Evolutionary conservation across 2,888 invertebrate genomes (phyloP), one percentile per base, ranked within the genome.

Genomic region (Xylocampa areola): DNA sequence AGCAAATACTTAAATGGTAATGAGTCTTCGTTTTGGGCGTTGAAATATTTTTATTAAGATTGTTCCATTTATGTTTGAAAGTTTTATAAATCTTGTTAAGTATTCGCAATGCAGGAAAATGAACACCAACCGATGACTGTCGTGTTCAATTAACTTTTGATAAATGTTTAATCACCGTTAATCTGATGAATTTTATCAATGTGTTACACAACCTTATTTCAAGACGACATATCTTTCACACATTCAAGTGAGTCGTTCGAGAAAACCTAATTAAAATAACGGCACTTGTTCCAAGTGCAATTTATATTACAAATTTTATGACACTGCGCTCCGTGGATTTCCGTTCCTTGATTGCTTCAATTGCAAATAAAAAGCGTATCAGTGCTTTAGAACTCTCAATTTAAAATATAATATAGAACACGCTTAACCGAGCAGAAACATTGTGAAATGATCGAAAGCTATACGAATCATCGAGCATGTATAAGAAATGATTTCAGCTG

Each of bases 221-320:
- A 41, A 16, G 23, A 25, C 48, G 68, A 73, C 62, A 44, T 60
- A 65, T 72, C 44, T 77, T 81, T 68, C 67, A 67, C 65, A 62
- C 51, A 11, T 27, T 40, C 8, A 32, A 30, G 48, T 62, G 57
- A 70, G 72, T 62, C 70, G 72, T 68, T 76, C 67, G 80, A 82
- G 87, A 85, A 85, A 89, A 80, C 80, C 81, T 77, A 76, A 83
- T 88, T 82, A 76, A 79, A 74, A 67, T 84, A 86, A 79, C 85
- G 80, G 85, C 82, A 73, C 73, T 58, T 64, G 58, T 73, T 66
- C n/a, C 64, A 82, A 78, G 68, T 82, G 74, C 77, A 81, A 81
- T 82, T 84, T 78, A 78, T 79, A 79, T 78, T 68, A 77, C 58
- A 60, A 74, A 74, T 78, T 79, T 80, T 79, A 80, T 77, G 71